Evolutionary conservation across 2,797 vertebrate species (phyloP).

Genomic region (Takifugu ocellatus): DNA sequence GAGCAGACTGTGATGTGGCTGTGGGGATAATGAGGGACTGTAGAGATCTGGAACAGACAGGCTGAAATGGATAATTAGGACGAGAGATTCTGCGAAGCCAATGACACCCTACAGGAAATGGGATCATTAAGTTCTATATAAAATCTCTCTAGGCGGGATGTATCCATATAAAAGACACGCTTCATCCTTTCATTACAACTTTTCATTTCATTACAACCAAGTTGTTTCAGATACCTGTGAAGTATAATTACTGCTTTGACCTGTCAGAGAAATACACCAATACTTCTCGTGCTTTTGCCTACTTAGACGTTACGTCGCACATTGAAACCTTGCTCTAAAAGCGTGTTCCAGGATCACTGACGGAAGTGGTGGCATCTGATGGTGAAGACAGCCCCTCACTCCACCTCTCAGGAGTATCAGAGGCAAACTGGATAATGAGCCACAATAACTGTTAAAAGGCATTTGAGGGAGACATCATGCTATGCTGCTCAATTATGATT

Average conservation of each 20-base stretch:
- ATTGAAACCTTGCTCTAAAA: conserved; percentile 1
- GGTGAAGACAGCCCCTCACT: conserved; percentile 42
- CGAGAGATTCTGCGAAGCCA: conserved; percentile 75
- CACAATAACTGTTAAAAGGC: conserved; percentile 58
- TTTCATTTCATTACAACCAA: conserved; percentile 56
- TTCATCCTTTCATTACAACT: conserved; percentile 64
- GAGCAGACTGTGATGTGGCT: conserved; percentile 71
- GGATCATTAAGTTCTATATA: conserved; percentile 78
- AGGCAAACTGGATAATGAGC: conserved; percentile 63
- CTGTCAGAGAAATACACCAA: conserved; percentile 35
- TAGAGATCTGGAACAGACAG: conserved; percentile 78
- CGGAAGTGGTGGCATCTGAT: conserved; percentile 31
- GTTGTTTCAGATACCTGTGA: no score
- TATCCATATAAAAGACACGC: conserved; percentile 56
- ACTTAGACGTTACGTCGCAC: conserved; percentile 20
- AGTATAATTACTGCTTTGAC: conserved; percentile 55
- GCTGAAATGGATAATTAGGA: conserved; percentile 84
- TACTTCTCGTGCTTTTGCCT: conserved; percentile 34
- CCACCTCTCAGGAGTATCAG: conserved; percentile 27
- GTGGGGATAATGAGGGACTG: conserved; percentile 75
- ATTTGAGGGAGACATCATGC: conserved; percentile 68
- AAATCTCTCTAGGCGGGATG: conserved; percentile 51
- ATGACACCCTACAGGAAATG: conserved; percentile 74
- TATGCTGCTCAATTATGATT: conserved; percentile 72
- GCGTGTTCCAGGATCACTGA: conserved; percentile 28